Conservation (phyloP, 2,113 vertebrate genomes). For the Cyprinus carpio region DNA sequence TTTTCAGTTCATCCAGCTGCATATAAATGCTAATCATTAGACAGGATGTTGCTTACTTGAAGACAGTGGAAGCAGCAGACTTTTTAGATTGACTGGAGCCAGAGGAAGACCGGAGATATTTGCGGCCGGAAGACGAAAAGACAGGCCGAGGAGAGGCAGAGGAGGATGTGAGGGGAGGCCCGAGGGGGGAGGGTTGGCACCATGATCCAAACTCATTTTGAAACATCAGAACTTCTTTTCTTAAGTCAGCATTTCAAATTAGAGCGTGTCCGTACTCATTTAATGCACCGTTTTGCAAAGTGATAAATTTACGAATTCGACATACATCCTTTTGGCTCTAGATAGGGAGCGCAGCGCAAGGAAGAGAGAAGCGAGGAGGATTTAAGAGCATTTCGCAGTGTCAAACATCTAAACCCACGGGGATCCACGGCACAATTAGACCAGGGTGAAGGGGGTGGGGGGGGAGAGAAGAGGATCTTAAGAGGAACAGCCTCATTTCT, state of each 20-base stretch:
- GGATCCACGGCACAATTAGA: constrained; percentile 81
- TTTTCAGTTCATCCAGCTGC: constrained; percentile 15
- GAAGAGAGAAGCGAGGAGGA: constrained; percentile 72
- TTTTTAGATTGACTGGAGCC: constrained; percentile 13
- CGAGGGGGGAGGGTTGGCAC: constrained; percentile 55
- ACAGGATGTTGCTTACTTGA: neutral
- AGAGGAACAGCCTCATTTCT: constrained; percentile 75
- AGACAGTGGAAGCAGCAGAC: neutral
- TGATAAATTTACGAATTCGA: constrained; percentile 84
- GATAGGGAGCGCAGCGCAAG: constrained; percentile 75
- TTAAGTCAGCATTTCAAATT: constrained; percentile 84
- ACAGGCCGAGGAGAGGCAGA: constrained; percentile 63
- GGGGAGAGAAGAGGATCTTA: constrained; percentile 73
- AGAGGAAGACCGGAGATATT: constrained; percentile 52
- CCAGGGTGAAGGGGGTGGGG: constrained; percentile 64
- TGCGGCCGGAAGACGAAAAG: constrained; percentile 63
- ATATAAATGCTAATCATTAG: neutral
- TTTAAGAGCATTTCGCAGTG: constrained; percentile 81
- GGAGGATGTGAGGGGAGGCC: constrained; percentile 66
- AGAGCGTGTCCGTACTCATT: constrained; percentile 79
- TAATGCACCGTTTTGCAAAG: constrained; percentile 80
- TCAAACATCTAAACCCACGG: constrained; percentile 82
- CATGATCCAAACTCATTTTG: constrained; percentile 76
- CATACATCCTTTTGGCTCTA: constrained; percentile 80
- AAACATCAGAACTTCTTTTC: constrained; percentile 78